phyloP scores from a whole-genome alignment of 1,140 invertebrate species.

The Notospermus geniculatus region DNA sequence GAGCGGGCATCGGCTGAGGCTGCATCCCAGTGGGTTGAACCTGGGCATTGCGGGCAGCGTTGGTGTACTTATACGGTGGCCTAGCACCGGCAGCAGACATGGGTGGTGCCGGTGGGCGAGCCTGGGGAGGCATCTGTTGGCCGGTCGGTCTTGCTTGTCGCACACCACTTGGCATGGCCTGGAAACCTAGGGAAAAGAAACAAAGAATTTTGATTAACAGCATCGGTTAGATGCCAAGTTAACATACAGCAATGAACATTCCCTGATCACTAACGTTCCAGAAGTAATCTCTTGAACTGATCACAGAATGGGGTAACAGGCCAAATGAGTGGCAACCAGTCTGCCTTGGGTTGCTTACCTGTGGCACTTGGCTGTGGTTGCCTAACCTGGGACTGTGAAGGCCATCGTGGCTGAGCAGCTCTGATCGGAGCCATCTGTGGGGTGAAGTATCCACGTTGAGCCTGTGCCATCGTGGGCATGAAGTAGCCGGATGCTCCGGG shows the following conservation, averaged over 20 bases:
- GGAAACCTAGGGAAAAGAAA: conserved; percentile 61
- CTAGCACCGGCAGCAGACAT: conserved; percentile 60
- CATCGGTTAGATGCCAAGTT: too few relatives aligned
- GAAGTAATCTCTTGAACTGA: too few relatives aligned
- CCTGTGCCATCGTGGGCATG: conserved; percentile 79
- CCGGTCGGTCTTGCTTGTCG: conserved; percentile 60
- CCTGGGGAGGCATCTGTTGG: conserved; percentile 50
- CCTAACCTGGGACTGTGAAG: conserved; percentile 30
- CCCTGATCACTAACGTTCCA: too few relatives aligned
- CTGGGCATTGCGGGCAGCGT: conserved; percentile 57
- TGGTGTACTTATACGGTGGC: conserved; percentile 28
- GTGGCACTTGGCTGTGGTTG: conserved; percentile 12
- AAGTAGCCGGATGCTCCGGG: conserved; percentile 82
- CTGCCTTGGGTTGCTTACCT: neutral
- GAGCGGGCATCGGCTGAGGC: neutral
- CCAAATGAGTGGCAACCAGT: too few relatives aligned
- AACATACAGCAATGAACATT: too few relatives aligned
- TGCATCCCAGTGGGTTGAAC: conserved; percentile 18
- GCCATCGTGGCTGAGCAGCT: conserved; percentile 15
- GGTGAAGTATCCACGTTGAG: conserved; percentile 69
- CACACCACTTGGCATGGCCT: conserved; percentile 62
- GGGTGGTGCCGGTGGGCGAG: conserved; percentile 53
- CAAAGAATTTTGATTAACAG: too few relatives aligned
- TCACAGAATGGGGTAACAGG: too few relatives aligned
- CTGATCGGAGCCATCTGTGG: conserved; percentile 80